phyloP scores from a whole-genome alignment of 2,113 vertebrate genomes.

The Gorsachius goisagi region DNA sequence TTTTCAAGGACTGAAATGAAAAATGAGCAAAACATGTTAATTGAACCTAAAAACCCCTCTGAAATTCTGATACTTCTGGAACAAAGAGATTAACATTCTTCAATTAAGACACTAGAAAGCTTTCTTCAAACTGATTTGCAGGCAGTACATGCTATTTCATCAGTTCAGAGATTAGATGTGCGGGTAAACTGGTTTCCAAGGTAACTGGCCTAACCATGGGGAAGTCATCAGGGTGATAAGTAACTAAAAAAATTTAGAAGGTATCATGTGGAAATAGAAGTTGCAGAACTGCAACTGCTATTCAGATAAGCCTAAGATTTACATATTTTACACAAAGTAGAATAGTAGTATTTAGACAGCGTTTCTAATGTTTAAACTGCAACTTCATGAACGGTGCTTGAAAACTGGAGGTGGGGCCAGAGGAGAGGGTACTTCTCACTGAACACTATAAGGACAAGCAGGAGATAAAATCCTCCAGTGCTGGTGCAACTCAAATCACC shows the following conservation, averaged over 20 bases:
- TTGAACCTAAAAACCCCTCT: neutral
- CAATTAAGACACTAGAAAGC: constrained; percentile 13
- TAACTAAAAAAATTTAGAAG: constrained; percentile 13
- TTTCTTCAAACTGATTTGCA: constrained; percentile 7
- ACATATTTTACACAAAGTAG: neutral
- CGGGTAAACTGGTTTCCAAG: constrained; percentile 34
- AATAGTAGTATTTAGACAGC: neutral
- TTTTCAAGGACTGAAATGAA: neutral
- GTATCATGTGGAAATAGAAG: neutral
- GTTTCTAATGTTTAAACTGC: neutral
- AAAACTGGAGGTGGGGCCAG: neutral
- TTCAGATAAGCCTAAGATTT: neutral
- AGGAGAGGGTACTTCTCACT: neutral
- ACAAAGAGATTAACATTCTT: constrained; percentile 26
- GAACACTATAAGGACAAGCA: rapidly evolving
- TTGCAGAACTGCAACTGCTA: neutral
- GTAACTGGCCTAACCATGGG: constrained; percentile 25
- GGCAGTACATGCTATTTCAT: neutral
- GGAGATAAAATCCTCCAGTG: neutral
- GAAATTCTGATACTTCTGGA: neutral
- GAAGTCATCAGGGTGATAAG: constrained; percentile 43
- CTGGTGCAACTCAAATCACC: rapidly evolving
- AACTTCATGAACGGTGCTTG: neutral
- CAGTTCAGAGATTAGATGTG: constrained; percentile 27
- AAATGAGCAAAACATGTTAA: neutral